Evolutionary conservation across 2,888 invertebrate species (phyloP).

Genomic region (Apamea sordens): DNA sequence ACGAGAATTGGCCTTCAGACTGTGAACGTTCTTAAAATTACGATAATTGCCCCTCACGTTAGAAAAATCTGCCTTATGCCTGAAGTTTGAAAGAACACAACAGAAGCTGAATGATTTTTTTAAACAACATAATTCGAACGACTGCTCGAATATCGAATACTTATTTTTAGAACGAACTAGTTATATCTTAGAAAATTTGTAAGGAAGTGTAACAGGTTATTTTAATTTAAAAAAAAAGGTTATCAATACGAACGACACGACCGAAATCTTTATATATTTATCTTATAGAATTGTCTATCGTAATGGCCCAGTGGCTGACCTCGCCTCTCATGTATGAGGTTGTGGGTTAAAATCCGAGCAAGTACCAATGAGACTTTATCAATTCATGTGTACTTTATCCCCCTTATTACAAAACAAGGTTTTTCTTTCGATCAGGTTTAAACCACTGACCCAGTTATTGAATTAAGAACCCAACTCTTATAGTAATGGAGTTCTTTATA

Average conservation of each 20-base stretch:
- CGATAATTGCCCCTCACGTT: background rate
- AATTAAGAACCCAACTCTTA: no score
- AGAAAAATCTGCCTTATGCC: background rate
- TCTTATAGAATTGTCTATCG: background rate
- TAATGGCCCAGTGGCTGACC: background rate
- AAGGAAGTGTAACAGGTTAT: slow-evolving; percentile 6
- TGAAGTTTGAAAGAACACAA: background rate
- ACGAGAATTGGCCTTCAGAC: no score
- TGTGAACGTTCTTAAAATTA: no score
- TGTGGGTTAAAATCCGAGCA: background rate
- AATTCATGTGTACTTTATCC: background rate
- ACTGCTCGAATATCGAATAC: background rate
- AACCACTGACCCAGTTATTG: no score
- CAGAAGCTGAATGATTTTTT: background rate
- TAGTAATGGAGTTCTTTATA: no score
- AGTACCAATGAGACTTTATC: background rate
- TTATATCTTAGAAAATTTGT: background rate
- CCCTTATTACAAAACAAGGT: no score
- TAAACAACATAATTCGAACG: background rate
- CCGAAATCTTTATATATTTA: background rate
- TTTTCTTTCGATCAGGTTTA: no score
- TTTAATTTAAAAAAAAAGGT: background rate
- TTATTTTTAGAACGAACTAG: background rate
- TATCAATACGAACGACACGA: background rate
- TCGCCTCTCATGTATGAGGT: background rate